A percentile compares a stretch with the other conserved stretches of the same genome.
Conservation (phyloP, 1,140 invertebrate species). For the Saccostrea cuccullata region DNA sequence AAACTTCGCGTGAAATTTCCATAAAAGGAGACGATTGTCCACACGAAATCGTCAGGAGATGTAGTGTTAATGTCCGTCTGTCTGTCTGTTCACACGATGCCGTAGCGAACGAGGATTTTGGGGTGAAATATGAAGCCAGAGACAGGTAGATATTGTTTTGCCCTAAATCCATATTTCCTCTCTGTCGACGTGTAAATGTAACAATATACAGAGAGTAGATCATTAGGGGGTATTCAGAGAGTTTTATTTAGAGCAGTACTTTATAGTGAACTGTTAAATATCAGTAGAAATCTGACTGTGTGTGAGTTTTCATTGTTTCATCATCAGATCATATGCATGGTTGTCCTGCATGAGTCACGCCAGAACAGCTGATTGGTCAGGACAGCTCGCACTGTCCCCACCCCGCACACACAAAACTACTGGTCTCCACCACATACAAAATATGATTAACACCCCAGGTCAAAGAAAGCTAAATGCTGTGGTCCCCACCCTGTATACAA, state of each 20-base stretch:
- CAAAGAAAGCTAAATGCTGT: too few relatives aligned
- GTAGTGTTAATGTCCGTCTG: background rate
- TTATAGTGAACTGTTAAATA: background rate
- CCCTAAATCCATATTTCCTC: background rate
- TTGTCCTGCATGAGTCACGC: conserved; percentile 6
- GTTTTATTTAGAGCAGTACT: background rate
- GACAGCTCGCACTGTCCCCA: background rate
- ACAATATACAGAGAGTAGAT: background rate
- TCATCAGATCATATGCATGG: background rate
- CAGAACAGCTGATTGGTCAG: conserved; percentile 12
- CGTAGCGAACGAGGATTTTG: background rate
- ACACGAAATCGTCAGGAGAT: background rate
- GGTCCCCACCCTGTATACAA: too few relatives aligned
- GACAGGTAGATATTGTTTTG: background rate
- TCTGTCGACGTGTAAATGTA: background rate
- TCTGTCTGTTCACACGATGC: background rate
- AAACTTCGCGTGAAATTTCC: conserved; percentile 6
- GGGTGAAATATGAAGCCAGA: conserved; percentile 18
- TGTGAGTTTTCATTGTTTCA: background rate
- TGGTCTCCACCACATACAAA: too few relatives aligned
- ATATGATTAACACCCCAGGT: too few relatives aligned
- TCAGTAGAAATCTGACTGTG: background rate
- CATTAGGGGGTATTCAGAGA: background rate
- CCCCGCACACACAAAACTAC: too few relatives aligned
- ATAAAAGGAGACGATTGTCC: background rate